A percentile compares a stretch with the other conserved stretches of the same genome.
phyloP scores from a whole-genome alignment of 2,888 invertebrate genomes.

The Rhingia rostrata region DNA sequence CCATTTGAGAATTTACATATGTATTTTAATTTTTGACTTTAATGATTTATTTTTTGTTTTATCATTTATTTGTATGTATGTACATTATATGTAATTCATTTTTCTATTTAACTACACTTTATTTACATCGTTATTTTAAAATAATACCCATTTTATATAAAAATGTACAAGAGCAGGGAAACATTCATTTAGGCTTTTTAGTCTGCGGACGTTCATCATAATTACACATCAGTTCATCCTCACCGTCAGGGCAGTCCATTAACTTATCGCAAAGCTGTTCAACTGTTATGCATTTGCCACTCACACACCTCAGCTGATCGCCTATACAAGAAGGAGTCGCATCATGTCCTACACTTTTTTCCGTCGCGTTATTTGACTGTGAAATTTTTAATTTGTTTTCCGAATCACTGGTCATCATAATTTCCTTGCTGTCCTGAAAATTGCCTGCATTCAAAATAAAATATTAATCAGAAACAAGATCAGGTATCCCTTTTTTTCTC shows the following conservation, averaged over 20 bases:
- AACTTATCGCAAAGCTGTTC: slow-evolving; percentile 86
- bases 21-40: no score
- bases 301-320: slow-evolving; percentile 86
- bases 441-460: slow-evolving; percentile 82
- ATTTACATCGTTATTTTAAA: slow-evolving; percentile 8
- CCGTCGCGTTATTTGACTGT: slow-evolving; percentile 72
- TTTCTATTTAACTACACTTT: slow-evolving; percentile 1
- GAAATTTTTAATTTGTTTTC: slow-evolving; percentile 82
- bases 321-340: slow-evolving; percentile 81
- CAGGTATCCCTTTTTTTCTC: no score
- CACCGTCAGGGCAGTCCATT: slow-evolving; percentile 86
- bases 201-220: slow-evolving; percentile 80
- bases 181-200: slow-evolving; percentile 16
- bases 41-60: no score
- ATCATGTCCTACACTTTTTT: background rate
- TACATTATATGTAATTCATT: background rate
- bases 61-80: background rate
- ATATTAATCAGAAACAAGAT: no score
- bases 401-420: slow-evolving; percentile 86
- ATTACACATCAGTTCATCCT: slow-evolving; percentile 86
- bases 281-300: slow-evolving; percentile 86
- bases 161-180: background rate
- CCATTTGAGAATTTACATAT: no score
- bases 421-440: slow-evolving; percentile 85
- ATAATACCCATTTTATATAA: background rate